Conservation (phyloP, 2,888 invertebrate genomes). For the Deroplatys truncata region DNA sequence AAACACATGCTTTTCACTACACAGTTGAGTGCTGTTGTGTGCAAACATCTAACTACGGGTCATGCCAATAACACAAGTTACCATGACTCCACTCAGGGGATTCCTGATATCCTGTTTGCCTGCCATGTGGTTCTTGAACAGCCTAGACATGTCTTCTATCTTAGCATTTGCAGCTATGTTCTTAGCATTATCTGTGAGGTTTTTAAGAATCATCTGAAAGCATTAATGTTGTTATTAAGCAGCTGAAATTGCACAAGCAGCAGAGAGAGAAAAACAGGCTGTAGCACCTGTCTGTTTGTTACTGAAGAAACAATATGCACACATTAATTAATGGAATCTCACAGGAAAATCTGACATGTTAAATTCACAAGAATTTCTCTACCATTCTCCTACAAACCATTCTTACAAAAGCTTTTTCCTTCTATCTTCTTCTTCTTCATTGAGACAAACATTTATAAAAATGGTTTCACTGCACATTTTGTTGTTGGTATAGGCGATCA, state of each 20-base stretch:
- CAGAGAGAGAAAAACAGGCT: neutral
- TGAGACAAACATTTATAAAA: too few species aligned
- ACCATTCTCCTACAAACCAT: too few species aligned
- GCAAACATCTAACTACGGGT: neutral
- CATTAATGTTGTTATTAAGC: conserved; percentile 23
- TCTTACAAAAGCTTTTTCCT: too few species aligned
- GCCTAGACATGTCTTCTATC: conserved; percentile 95
- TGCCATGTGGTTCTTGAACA: conserved; percentile 90
- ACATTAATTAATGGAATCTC: too few species aligned
- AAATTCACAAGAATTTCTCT: too few species aligned
- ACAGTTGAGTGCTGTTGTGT: too few species aligned
- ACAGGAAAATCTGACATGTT: too few species aligned
- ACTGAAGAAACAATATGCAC: neutral
- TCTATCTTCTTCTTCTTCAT: too few species aligned
- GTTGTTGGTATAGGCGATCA: too few species aligned
- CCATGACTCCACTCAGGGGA: conserved; percentile 91
- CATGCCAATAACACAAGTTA: conserved; percentile 39
- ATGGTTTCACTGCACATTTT: too few species aligned
- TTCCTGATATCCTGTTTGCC: conserved; percentile 90
- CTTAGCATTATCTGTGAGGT: conserved; percentile 86
- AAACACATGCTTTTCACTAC: too few species aligned
- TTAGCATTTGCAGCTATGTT: conserved; percentile 95
- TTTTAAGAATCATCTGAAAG: conserved; percentile 88
- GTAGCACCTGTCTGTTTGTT: too few species aligned
- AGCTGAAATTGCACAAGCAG: neutral